A percentile compares a stretch with the other conserved stretches of the same genome.
Conservation (phyloP, 2,797 vertebrate species). For the Parauchenoglanis ngamensis region DNA sequence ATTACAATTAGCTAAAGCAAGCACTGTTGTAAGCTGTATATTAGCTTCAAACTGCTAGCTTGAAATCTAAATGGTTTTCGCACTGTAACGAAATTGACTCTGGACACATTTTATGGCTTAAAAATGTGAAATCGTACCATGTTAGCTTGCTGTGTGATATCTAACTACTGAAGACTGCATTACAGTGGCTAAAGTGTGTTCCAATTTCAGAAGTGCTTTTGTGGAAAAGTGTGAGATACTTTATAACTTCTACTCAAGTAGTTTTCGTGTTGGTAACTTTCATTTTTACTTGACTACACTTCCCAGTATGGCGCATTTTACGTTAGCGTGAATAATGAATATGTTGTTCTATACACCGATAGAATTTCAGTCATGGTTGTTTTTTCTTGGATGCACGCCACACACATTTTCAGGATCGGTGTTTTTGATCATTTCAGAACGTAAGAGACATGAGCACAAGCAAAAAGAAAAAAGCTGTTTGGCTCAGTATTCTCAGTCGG, state of each 20-base stretch:
- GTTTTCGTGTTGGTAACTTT: not conserved
- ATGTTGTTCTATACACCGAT: not conserved
- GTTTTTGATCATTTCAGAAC: not conserved
- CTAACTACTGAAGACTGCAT: not conserved
- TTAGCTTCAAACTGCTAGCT: not conserved
- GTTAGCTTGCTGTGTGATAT: not conserved
- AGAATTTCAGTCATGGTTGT: not conserved
- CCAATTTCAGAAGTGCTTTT: not conserved
- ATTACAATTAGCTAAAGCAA: not conserved
- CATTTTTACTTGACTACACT: not conserved
- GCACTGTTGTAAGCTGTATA: not conserved
- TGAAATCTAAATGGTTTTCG: not conserved
- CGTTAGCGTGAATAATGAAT: not conserved
- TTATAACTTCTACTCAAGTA: not conserved
- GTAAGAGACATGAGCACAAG: not conserved
- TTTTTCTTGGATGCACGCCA: not conserved
- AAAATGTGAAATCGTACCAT: not conserved
- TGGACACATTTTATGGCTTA: not conserved
- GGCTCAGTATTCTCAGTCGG: not conserved
- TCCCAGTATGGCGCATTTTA: not conserved
- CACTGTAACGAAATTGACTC: not conserved
- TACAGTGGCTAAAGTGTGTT: not conserved
- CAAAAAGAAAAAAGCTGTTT: not conserved
- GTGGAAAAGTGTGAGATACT: not conserved
- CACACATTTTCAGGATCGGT: not conserved